These are phyloP conservation scores for Drosophila melanocephala DNA, from an alignment of 2,888 invertebrate species.

Conservation along the genomic window DNA sequence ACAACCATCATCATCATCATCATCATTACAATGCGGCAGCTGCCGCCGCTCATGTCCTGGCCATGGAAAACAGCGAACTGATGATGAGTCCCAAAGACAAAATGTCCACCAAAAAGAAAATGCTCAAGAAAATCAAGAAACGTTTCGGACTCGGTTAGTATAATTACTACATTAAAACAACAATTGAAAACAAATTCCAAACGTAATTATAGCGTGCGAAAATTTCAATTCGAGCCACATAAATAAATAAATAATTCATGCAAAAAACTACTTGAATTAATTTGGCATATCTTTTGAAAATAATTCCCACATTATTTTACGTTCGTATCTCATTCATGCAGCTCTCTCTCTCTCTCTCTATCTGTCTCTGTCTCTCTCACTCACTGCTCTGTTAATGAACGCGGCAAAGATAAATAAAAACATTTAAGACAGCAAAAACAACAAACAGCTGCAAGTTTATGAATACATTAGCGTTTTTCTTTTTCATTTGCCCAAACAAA, in stretches of 20 bases:
- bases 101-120: constrained; percentile 87
- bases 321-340: constrained; percentile 44
- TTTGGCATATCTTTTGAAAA: constrained; percentile 40
- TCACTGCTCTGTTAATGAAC: constrained; percentile 59
- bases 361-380: not conserved
- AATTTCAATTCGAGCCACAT: constrained; percentile 43
- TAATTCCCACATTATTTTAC: constrained; percentile 74
- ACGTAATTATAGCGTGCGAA: constrained; percentile 64
- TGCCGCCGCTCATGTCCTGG: constrained; percentile 76
- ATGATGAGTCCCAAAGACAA: constrained; percentile 81
- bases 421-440: constrained; percentile 40
- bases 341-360: not conserved
- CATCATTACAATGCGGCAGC: constrained; percentile 54
- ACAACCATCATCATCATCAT: constrained; percentile 46
- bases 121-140: constrained; percentile 95
- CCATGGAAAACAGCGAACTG: constrained; percentile 74
- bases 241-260: constrained; percentile 56
- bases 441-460: constrained; percentile 46
- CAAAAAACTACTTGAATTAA: constrained; percentile 43
- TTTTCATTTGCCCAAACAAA: constrained; percentile 15
- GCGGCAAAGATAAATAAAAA: constrained; percentile 75
- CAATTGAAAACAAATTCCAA: constrained; percentile 2
- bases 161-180: not conserved
- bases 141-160: constrained; percentile 94
- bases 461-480: constrained; percentile 70